These are phyloP conservation scores for Contarinia nasturtii DNA, from an alignment of 1,140 invertebrate genomes.

Conservation along the genomic window DNA sequence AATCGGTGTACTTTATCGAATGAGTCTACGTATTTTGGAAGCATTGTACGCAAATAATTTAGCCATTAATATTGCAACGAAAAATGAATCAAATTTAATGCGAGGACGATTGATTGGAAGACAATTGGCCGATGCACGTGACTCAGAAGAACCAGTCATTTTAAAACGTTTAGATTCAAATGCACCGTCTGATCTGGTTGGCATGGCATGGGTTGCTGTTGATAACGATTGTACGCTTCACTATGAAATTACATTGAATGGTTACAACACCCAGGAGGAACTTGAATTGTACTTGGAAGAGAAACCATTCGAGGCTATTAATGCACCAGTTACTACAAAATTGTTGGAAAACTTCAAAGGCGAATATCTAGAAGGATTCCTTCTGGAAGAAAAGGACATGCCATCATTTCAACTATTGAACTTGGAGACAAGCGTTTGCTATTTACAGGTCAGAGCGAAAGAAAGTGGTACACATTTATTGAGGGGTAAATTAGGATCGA, in stretches of 20 bases:
- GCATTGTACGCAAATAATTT: constrained; percentile 62
- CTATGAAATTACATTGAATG: constrained; percentile 47
- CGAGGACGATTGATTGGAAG: constrained; percentile 43
- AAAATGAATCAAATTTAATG: constrained; percentile 30
- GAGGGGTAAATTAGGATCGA: constrained; percentile 20
- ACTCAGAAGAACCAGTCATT: constrained; percentile 42
- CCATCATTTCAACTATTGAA: constrained; percentile 29
- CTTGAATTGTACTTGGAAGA: constrained; percentile 40
- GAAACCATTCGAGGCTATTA: constrained; percentile 38
- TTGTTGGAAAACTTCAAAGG: constrained; percentile 39
- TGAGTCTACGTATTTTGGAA: constrained; percentile 49
- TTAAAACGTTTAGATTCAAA: constrained; percentile 34
- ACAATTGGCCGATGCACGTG: constrained; percentile 52
- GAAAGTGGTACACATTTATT: constrained; percentile 14
- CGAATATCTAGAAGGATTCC: constrained; percentile 37
- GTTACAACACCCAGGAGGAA: constrained; percentile 17
- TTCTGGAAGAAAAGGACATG: constrained; percentile 30
- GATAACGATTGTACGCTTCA: constrained; percentile 65
- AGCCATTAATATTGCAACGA: constrained; percentile 46
- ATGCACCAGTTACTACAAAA: constrained; percentile 38
- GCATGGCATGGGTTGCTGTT: constrained; percentile 63
- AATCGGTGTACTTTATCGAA: constrained; percentile 42
- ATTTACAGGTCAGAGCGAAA: constrained; percentile 17
- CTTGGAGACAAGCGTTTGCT: constrained; percentile 22
- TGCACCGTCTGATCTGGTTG: constrained; percentile 33